Evolutionary conservation across 2,888 invertebrate species (phyloP), one percentile per base, ranked within the genome.

Genomic region (Drepanosiphum platanoidis): DNA sequence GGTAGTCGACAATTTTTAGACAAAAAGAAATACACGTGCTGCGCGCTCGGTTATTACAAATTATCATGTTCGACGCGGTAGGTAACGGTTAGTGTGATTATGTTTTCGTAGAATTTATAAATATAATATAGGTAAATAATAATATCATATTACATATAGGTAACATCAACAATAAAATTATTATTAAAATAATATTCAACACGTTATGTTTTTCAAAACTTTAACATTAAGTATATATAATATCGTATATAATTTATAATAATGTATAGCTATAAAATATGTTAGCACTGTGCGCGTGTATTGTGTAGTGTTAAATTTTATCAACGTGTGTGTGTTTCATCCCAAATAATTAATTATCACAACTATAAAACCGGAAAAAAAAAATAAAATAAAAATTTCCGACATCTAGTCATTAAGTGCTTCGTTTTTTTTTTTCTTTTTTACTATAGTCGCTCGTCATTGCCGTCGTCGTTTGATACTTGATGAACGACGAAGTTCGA

Each of bases 101-200:
- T 30, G 27, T 3, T 64, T 64, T 64, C 30, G 27, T n/a, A 8
- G 52, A 58, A 5, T 58, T 58, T n/a, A n/a, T n/a, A n/a, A 61
- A 61, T 61, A n/a, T 61, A n/a, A 27, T 61, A n/a, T 64, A 52
- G 4, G n/a, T n/a, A n/a, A 7, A 39, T 39, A 39, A 39, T 52
- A 27, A 30, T 27, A 68, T 68, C 34, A 34, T 68, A 68, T 18
- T 68, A 68, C 22, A 22, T 22, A 68, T 3, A 22, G 15, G 32
- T 34, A 34, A 68, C 68, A 68, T 68, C 68, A 68, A 68, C 68
- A 68, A 68, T 34, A 68, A 34, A 68, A 68, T 68, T 34, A 68
- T 68, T 34, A 68, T 5, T 34, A 68, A n/a, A n/a, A 34, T 68
- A 68, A 68, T 68, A 68, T 68, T 68, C 68, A 68, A 68, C 68